Evolutionary conservation across 2,113 vertebrate species (phyloP).

Genomic region (Thamnaconus septentrionalis): DNA sequence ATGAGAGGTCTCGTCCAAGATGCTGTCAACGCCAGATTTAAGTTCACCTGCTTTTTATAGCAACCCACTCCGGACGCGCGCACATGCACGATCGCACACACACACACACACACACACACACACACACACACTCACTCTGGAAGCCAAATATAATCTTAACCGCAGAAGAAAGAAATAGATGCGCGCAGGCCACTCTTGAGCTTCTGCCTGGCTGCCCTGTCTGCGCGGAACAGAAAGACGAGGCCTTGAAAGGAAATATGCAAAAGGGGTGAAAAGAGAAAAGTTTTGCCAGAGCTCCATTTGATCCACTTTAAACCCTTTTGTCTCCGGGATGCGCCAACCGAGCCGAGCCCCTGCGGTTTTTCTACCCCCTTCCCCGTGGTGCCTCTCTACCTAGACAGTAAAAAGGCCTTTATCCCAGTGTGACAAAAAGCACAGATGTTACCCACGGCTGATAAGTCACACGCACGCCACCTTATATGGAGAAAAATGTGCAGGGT

Average conservation of each 20-base stretch:
- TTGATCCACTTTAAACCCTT: constrained; percentile 12
- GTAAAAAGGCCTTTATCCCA: constrained; percentile 59
- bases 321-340: background rate
- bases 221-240: background rate
- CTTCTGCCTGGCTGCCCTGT: constrained; percentile 1
- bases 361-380: constrained; percentile 8
- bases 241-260: constrained; percentile 5
- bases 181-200: constrained; percentile 34
- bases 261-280: background rate
- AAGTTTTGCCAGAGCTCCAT: background rate
- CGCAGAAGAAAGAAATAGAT: constrained; percentile 56
- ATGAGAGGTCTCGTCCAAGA: constrained; percentile 51
- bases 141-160: constrained; percentile 64
- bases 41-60: constrained; percentile 77
- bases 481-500: constrained; percentile 78
- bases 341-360: constrained; percentile 9
- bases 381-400: constrained; percentile 51
- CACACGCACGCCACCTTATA: constrained; percentile 77
- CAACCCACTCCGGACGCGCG: constrained; percentile 52
- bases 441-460: constrained; percentile 69
- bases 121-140: constrained; percentile 37
- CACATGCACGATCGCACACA: background rate
- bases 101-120: background rate
- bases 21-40: constrained; percentile 62
- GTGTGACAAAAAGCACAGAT: constrained; percentile 80